Evolutionary conservation across 2,113 vertebrate species (phyloP), one percentile per base, ranked within the genome.

Genomic region (Melanostigma gelatinosum): DNA sequence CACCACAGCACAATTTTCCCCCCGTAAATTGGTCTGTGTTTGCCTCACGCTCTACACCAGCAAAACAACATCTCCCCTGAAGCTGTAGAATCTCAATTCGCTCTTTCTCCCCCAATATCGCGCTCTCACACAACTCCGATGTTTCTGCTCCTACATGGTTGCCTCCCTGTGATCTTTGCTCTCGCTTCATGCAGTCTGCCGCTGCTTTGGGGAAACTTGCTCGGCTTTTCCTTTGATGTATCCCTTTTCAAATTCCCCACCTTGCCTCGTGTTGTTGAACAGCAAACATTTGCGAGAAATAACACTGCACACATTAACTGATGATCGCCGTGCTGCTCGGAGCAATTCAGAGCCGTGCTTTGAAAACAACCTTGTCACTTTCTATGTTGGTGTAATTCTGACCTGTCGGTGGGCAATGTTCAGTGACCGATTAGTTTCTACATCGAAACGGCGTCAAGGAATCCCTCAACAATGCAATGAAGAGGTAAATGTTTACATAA

Each of bases 21-120:
- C 67, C 48, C 87, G 88, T 90, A 93, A 94, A 95, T 95, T 94
- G 94, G 81, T 91, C 90, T 91, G 91, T 91, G 85, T 93, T 93
- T 90, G 85, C 84, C 72, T 89, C 89, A 34, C 72, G 91, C 83
- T 86, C 84, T 76, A 84, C 90, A 92, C 87, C 91, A 91, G 90
- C 90, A 89, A 82, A 90, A 91, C 91, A 90, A 90, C 87, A 88
- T 85, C 75, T 86, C 80, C 83, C 84, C 87, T 66, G 83, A 70
- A 92, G 92, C 88, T 86, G 75, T 69, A 82, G 76, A 86, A 87
- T 93, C 92, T 93, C 88, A 87, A 83, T 89, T 88, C 67, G 64
- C 86, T 91, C 84, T 79, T 85, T 75, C 71, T 66, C 10, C 54
- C 54, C 11, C 48, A 52, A 75, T 86, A 78, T 69, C 86, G 78